A percentile compares a stretch with the other conserved stretches of the same genome.
These are phyloP conservation scores for Casuarius casuarius DNA, from an alignment of 2,113 vertebrate species.

Conservation along the genomic window DNA sequence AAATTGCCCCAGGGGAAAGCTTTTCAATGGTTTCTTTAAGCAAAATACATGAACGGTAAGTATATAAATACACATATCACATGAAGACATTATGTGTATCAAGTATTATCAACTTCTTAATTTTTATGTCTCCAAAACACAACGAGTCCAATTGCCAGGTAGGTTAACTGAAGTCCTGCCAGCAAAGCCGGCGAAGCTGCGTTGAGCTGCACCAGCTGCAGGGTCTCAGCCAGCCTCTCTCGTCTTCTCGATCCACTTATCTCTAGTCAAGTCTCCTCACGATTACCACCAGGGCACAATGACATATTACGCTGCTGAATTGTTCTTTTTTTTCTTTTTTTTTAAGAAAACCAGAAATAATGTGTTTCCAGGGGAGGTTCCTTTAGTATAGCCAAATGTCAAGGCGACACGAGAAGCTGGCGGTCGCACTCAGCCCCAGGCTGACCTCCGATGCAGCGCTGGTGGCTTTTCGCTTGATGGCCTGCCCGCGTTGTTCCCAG, in stretches of 20 bases:
- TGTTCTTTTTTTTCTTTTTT: too few species aligned
- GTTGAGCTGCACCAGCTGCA: not conserved
- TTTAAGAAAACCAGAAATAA: not conserved
- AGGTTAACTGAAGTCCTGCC: not conserved
- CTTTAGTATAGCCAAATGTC: not conserved
- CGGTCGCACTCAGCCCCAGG: rapidly evolving
- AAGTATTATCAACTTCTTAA: not conserved
- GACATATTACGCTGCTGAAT: not conserved
- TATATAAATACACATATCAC: not conserved
- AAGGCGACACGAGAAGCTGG: rapidly evolving
- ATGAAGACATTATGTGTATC: not conserved
- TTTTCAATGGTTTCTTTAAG: not conserved
- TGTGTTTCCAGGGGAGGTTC: not conserved
- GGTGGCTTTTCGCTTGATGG: not conserved
- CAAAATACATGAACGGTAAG: not conserved
- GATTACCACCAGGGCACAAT: not conserved
- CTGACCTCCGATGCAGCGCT: not conserved
- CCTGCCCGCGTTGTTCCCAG: not conserved
- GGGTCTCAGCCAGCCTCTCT: not conserved
- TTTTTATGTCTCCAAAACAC: not conserved
- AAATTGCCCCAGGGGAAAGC: not conserved
- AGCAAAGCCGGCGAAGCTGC: rapidly evolving
- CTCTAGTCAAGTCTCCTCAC: too few species aligned
- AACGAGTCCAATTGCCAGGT: not conserved
- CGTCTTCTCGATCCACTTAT: too few species aligned